Base-by-base conservation (phyloP, 2,888 invertebrate species). In the Drepanosiphum platanoidis region DNA sequence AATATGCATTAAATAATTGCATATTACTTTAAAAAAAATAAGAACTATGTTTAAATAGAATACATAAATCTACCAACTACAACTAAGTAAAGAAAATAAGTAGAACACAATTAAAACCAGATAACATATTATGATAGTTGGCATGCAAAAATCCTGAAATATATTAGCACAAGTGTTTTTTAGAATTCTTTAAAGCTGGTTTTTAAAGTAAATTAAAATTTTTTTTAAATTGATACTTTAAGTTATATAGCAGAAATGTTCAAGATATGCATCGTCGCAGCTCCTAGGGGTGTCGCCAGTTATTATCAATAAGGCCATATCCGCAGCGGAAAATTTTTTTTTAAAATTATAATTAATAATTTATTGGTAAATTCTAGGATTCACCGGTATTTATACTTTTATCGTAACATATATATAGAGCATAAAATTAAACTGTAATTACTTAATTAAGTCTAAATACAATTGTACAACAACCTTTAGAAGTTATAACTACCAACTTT, bases 91-190 rank as follows among this genome's bases (percentile, higher is more conserved):
- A 64, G 64, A 64, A 64, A 64, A 9, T 8, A 61, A 15, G n/a
- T n/a, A n/a, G 22, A 39, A 39, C 4, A 71, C 36, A 78, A 58
- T 78, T 66, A 66, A 68, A 34, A 46, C 34, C 66, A 79, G 22
- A 39, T 64, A 79, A 32, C 15, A n/a, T n/a, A n/a, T n/a, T 9
- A 46, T 18, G 18, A 34, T n/a, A 75, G 15, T 58, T 18, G 39
- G 61, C 36, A 80, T 70, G 36, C 58, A 52, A 66, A 58, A 52
- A 81, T 58, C 5, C 8, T 22, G 39, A 71, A 70, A 58, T 36
- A 22, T 46, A 70, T 70, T 81, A 58, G 58, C 70, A 46, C 46
- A 68, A 34, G 32, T 79, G 46, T 77, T 42, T 72, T 80, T 70
- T 58, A 81, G 22, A 81, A 36, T 36, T 58, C 5, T 22, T 3